Conservation (phyloP, 2,797 vertebrate species). For the Eulemur mongoz region DNA sequence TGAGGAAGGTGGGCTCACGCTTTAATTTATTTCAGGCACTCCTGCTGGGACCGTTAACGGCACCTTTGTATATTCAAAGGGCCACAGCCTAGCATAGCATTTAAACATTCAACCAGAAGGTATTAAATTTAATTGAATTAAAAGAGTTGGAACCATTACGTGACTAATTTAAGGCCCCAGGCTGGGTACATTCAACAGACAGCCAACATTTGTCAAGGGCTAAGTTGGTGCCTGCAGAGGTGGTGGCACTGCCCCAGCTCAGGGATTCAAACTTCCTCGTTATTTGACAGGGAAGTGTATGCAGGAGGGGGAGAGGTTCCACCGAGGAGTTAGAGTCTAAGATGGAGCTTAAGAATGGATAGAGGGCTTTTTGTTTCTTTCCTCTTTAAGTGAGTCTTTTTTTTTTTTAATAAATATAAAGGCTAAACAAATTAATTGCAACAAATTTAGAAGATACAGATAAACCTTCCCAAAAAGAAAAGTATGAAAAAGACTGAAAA, state of each 20-base stretch:
- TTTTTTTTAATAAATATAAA: slow-evolving; percentile 10
- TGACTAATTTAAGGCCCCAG: slow-evolving; percentile 59
- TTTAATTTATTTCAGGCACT: not conserved
- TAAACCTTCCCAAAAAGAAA: not conserved
- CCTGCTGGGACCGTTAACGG: slow-evolving; percentile 3
- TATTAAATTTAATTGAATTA: slow-evolving; percentile 73
- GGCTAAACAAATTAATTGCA: slow-evolving; percentile 5
- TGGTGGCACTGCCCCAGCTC: not conserved
- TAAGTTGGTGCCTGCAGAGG: not conserved
- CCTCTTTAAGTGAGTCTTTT: not conserved
- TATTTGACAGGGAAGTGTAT: not conserved
- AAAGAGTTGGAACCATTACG: slow-evolving; percentile 46
- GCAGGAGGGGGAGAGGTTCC: not conserved
- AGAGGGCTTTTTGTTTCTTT: not conserved
- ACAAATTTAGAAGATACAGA: not conserved
- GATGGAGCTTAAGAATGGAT: not conserved
- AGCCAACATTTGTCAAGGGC: not conserved
- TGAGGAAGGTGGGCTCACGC: not conserved
- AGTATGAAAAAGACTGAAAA: not conserved
- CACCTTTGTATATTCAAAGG: slow-evolving; percentile 28
- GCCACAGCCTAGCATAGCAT: not conserved
- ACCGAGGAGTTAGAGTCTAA: not conserved
- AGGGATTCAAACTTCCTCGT: not conserved
- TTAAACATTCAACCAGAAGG: slow-evolving; percentile 60
- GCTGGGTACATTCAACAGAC: slow-evolving; percentile 16